Evolutionary conservation across 1,140 invertebrate species (phyloP).

Genomic region (Cardiocondyla obscurior): DNA sequence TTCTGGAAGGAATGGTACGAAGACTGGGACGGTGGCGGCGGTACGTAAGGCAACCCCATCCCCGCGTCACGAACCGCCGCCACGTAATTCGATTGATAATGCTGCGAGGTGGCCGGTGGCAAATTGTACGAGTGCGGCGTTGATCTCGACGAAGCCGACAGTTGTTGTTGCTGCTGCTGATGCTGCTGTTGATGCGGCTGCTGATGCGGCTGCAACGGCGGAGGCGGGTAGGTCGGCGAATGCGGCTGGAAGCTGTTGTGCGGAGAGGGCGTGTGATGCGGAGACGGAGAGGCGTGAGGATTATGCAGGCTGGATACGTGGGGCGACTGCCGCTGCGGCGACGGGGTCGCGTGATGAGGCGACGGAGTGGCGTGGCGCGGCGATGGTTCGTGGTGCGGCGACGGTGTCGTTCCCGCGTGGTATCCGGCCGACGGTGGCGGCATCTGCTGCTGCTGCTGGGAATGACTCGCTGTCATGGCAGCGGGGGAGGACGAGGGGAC

Average conservation of each 20-base stretch:
- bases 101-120: constrained; percentile 70
- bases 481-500: constrained; percentile 68
- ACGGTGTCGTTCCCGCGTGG: constrained; percentile 63
- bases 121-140: constrained; percentile 72
- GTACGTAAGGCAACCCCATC: constrained; percentile 70
- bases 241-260: constrained; percentile 78
- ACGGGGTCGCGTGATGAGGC: constrained; percentile 68
- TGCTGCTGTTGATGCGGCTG: background rate
- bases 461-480: constrained; percentile 64
- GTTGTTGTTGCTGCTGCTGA: background rate
- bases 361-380: constrained; percentile 66
- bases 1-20: constrained; percentile 82
- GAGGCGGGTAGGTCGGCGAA: constrained; percentile 80
- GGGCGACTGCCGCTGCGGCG: constrained; percentile 77
- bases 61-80: constrained; percentile 44
- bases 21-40: constrained; percentile 73
- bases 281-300: constrained; percentile 69
- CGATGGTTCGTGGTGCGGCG: constrained; percentile 66
- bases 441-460: constrained; percentile 68
- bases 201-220: constrained; percentile 45
- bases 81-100: constrained; percentile 72
- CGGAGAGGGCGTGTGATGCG: constrained; percentile 76
- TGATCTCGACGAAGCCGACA: constrained; percentile 49
- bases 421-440: constrained; percentile 71
- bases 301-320: constrained; percentile 74